These are phyloP conservation scores for Pycnomerus fuliginosus DNA, from an alignment of 2,888 invertebrate species.

Conservation along the genomic window DNA sequence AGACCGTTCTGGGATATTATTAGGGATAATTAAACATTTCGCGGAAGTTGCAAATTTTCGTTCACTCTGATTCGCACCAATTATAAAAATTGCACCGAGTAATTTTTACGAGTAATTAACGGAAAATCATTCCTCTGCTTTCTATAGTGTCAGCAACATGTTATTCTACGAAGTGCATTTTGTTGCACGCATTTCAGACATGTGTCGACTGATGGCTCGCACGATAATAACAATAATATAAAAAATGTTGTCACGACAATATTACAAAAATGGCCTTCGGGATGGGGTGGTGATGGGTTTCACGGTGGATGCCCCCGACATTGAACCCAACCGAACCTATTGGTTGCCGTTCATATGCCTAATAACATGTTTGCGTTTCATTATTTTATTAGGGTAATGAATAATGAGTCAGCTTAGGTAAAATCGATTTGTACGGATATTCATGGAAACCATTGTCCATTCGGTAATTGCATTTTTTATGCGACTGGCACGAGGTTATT, in stretches of 20 bases:
- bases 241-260: constrained; percentile 20
- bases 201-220: constrained; percentile 12
- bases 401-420: constrained; percentile 8
- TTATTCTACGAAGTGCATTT: constrained; percentile 28
- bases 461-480: too few species aligned
- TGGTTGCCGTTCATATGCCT: constrained; percentile 13
- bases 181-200: constrained; percentile 21
- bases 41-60: constrained; percentile 13
- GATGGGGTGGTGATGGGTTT: constrained; percentile 25
- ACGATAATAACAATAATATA: constrained; percentile 7
- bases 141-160: constrained; percentile 21
- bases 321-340: constrained; percentile 16
- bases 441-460: constrained; percentile 3
- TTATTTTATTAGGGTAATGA: constrained; percentile 22
- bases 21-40: too few species aligned
- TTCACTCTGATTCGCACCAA: constrained; percentile 16
- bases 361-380: constrained; percentile 20
- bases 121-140: constrained; percentile 20
- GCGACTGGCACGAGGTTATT: constrained; percentile 12
- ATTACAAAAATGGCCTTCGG: constrained; percentile 25
- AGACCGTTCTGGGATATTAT: too few species aligned
- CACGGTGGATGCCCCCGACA: constrained; percentile 27
- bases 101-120: constrained; percentile 21
- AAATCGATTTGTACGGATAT: neutral
- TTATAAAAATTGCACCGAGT: constrained; percentile 15